Percentiles rank a stretch among this genome's conserved stretches.
These are phyloP conservation scores for Falco berigora DNA, from an alignment of 2,797 vertebrate genomes.

Conservation along the genomic window DNA sequence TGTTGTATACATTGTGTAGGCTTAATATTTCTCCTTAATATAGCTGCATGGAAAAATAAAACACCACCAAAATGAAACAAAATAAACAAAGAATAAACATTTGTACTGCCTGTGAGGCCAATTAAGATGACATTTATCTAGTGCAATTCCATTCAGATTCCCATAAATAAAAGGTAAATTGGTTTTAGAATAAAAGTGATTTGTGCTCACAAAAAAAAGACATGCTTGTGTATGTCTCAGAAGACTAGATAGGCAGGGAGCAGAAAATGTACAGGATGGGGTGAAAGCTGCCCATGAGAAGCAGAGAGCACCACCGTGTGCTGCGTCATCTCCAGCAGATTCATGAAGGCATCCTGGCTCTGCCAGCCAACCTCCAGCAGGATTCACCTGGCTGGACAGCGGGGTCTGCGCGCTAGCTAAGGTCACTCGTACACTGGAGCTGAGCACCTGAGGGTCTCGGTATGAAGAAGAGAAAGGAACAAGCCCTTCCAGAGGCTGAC, in stretches of 20 bases:
- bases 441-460: not conserved
- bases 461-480: not conserved
- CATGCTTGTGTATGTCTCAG: not conserved
- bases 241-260: not conserved
- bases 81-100: not conserved
- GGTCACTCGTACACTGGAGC: not conserved
- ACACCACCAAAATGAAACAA: not conserved
- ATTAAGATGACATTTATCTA: conserved; percentile 24
- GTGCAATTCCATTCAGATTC: not conserved
- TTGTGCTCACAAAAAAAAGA: conserved; percentile 42
- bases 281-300: not conserved
- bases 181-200: not conserved
- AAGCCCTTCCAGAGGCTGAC: not conserved
- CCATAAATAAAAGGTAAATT: conserved; percentile 25
- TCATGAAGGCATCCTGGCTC: not conserved
- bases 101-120: not conserved
- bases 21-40: conserved; percentile 32
- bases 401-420: not conserved
- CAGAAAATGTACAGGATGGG: not conserved
- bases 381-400: not conserved
- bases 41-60: not conserved
- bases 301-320: not conserved
- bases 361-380: not conserved
- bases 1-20: not conserved
- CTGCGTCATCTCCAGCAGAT: not conserved